Percentiles rank a stretch among this genome's conserved stretches.
phyloP scores from a whole-genome alignment of 2,888 invertebrate genomes.

The Antheraea yamamai region DNA sequence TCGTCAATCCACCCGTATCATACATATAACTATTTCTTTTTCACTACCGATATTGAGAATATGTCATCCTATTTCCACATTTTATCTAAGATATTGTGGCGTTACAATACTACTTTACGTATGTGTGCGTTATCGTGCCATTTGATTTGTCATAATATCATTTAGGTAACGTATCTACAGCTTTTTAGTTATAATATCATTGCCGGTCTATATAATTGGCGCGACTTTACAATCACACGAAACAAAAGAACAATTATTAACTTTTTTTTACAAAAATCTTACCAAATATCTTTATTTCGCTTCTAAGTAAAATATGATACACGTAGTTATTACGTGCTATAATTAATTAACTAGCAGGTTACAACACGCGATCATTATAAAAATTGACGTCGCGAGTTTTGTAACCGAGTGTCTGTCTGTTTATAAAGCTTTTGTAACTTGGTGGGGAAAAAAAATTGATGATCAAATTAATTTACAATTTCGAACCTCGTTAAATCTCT shows the following conservation, averaged over 20 bases:
- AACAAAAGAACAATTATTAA: not conserved
- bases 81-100: no score
- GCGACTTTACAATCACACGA: not conserved
- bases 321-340: conserved; percentile 3
- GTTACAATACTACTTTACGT: no score
- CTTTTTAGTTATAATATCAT: no score
- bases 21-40: no score
- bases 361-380: not conserved
- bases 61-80: no score
- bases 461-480: not conserved
- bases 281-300: not conserved
- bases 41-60: no score
- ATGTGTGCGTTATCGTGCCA: no score
- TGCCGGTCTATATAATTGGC: not conserved
- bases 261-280: not conserved
- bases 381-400: not conserved
- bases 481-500: not conserved
- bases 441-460: not conserved
- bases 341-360: not conserved
- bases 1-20: no score
- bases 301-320: not conserved
- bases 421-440: not conserved
- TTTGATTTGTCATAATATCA: no score
- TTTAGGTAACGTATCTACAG: no score
- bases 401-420: not conserved